Evolutionary conservation across 2,888 invertebrate species (phyloP).

Genomic region (Andrena camellia): DNA sequence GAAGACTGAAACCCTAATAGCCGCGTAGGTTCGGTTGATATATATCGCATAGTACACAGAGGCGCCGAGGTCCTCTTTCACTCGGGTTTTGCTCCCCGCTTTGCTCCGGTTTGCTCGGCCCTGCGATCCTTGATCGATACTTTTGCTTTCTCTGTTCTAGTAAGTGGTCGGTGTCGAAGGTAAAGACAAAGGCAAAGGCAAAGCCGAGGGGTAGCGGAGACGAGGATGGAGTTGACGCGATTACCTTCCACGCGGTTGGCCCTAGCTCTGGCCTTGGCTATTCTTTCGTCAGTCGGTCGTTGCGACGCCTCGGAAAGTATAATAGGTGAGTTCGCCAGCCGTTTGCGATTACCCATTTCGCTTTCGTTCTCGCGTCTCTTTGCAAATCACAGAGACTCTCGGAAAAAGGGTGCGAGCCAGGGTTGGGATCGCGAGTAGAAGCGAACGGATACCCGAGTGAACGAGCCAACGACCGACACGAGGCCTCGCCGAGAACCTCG

Average conservation of each 20-base stretch:
- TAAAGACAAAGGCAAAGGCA: slow-evolving; percentile 14
- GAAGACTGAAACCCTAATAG: too few relatives aligned
- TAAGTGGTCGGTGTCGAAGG: slow-evolving; percentile 18
- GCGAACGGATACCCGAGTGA: background rate
- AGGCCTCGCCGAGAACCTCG: background rate
- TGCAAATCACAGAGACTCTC: too few relatives aligned
- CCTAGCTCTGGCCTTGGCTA: slow-evolving; percentile 73
- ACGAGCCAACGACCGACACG: background rate
- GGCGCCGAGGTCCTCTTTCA: too few relatives aligned
- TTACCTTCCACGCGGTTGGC: slow-evolving; percentile 69
- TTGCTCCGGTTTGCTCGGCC: too few relatives aligned
- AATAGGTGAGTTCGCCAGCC: slow-evolving; percentile 75
- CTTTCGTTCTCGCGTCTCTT: too few relatives aligned
- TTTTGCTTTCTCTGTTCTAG: slow-evolving; percentile 36
- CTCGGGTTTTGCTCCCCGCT: too few relatives aligned
- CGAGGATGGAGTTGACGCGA: slow-evolving; percentile 67
- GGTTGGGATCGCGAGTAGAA: too few relatives aligned
- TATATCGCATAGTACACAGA: too few relatives aligned
- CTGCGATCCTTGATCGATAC: slow-evolving; percentile 1
- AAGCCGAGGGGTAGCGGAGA: slow-evolving; percentile 12
- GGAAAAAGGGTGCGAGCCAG: too few relatives aligned
- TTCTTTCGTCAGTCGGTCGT: slow-evolving; percentile 68
- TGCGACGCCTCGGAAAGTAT: slow-evolving; percentile 81
- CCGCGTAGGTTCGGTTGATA: too few relatives aligned
- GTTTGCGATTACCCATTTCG: too few relatives aligned